phyloP scores from a whole-genome alignment of 2,113 vertebrate genomes.

The Cryptoleucopteryx plumbea region DNA sequence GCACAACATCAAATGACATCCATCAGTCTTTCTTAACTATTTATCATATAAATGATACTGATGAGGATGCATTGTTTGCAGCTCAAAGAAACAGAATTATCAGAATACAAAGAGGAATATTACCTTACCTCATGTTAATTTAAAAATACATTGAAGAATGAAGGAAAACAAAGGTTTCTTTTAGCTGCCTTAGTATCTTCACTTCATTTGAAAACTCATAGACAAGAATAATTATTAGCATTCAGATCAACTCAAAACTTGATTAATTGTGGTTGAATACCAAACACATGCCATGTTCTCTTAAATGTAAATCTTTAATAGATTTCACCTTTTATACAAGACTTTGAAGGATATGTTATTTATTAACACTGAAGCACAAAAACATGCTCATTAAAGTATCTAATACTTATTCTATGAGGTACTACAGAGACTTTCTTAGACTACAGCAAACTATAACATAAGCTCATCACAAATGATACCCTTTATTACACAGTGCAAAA shows the following conservation, averaged over 20 bases:
- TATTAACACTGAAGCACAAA: background rate
- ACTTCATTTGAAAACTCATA: background rate
- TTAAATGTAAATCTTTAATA: background rate
- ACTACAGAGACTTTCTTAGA: background rate
- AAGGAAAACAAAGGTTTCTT: background rate
- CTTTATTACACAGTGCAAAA: background rate
- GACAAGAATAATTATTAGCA: background rate
- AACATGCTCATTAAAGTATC: background rate
- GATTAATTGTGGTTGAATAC: background rate
- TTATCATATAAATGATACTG: background rate
- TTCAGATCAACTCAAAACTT: background rate
- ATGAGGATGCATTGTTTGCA: background rate
- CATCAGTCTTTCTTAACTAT: background rate
- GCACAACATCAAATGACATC: background rate
- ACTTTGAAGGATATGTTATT: background rate
- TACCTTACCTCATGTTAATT: background rate
- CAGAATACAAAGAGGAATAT: background rate
- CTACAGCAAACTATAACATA: background rate
- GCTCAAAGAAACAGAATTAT: background rate
- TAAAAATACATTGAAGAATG: background rate
- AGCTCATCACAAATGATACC: background rate
- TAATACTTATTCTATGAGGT: background rate
- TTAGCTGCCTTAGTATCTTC: background rate
- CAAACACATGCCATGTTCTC: background rate
- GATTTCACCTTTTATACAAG: background rate